Evolutionary conservation across 64 coral and sea anemone genomes (phyloP).

Genomic region (Pachyseris speciosa): DNA sequence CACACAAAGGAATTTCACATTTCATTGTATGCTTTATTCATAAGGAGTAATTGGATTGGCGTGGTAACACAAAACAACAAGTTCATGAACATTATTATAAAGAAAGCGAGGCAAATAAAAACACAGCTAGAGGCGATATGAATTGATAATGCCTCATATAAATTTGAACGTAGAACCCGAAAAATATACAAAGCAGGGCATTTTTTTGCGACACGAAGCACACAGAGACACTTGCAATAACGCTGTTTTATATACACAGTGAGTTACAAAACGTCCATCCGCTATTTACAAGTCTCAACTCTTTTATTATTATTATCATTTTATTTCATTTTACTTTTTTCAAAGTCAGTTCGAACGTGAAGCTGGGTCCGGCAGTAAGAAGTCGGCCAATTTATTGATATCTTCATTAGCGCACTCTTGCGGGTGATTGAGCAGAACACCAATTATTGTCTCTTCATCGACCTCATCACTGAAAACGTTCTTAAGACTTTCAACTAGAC

Average conservation of each 20-base stretch:
- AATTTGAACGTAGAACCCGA: too few relatives aligned
- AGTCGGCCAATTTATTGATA: not conserved
- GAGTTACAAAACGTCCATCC: not conserved
- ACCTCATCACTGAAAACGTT: not conserved
- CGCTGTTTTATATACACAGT: not conserved
- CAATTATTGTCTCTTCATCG: not conserved
- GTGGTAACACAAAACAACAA: not conserved
- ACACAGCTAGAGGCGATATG: not conserved
- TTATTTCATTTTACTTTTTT: not conserved
- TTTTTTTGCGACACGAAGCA: not conserved
- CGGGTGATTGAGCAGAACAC: not conserved
- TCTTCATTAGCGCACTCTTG: not conserved
- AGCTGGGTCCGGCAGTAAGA: not conserved
- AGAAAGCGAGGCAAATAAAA: not conserved
- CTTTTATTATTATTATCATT: too few relatives aligned
- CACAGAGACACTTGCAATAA: not conserved
- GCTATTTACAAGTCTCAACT: not conserved
- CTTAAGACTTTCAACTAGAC: not conserved
- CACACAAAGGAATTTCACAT: not conserved
- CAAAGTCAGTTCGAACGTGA: not conserved
- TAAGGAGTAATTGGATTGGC: not conserved
- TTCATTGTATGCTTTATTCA: not conserved
- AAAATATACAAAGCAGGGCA: not conserved
- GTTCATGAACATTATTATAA: not conserved
- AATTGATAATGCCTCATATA: not conserved